phyloP scores from a whole-genome alignment of 2,888 invertebrate species.

The Hypercompe scribonia region DNA sequence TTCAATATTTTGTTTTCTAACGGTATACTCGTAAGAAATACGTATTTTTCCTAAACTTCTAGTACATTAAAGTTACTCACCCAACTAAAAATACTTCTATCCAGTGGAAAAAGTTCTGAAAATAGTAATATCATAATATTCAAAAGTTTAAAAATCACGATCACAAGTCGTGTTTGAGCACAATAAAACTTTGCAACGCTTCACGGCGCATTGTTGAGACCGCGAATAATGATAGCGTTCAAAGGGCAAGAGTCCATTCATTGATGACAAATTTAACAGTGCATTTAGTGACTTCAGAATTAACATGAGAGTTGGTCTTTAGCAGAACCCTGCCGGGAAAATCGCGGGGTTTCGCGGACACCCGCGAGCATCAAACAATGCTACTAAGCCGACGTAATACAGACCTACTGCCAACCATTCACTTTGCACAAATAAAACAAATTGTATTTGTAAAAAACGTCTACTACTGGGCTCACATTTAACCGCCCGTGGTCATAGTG shows the following conservation, averaged over 20 bases:
- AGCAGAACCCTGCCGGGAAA: constrained; percentile 81
- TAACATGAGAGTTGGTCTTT: constrained; percentile 78
- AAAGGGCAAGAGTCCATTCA: constrained; percentile 72
- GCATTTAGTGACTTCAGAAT: constrained; percentile 79
- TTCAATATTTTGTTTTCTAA: not conserved
- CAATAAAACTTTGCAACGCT: constrained; percentile 35
- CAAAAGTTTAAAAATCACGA: constrained; percentile 10
- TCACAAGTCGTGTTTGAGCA: constrained; percentile 20
- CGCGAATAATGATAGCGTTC: constrained; percentile 65
- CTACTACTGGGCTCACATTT: constrained; percentile 66
- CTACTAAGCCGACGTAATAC: constrained; percentile 64
- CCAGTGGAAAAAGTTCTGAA: constrained; percentile 2
- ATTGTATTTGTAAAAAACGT: constrained; percentile 82
- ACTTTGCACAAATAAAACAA: constrained; percentile 85
- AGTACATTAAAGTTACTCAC: not conserved
- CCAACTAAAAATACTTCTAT: not conserved
- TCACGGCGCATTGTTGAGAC: constrained; percentile 43
- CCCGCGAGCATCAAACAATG: constrained; percentile 81
- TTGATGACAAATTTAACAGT: constrained; percentile 70
- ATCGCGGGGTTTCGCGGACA: constrained; percentile 81
- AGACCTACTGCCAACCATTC: constrained; percentile 72
- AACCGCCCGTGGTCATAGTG: constrained; percentile 51
- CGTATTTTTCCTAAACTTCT: not conserved
- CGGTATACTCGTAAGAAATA: too few species aligned
- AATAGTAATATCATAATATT: not conserved